A percentile compares a stretch with the other conserved stretches of the same genome.
phyloP scores from a whole-genome alignment of 2,113 vertebrate species.

The Sprattus sprattus region DNA sequence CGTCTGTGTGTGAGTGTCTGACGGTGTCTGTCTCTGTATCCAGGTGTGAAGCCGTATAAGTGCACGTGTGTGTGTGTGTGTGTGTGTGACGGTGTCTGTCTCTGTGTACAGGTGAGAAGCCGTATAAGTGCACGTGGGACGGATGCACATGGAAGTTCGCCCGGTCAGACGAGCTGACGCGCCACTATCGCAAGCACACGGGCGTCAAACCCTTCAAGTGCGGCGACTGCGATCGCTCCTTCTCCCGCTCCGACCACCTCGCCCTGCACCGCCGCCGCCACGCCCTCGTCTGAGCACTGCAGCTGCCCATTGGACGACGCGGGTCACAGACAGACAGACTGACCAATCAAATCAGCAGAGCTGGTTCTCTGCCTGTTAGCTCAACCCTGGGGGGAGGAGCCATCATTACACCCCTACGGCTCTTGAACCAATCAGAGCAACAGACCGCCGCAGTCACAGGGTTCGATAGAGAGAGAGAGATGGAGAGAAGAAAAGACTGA shows the following conservation, averaged over 20 bases:
- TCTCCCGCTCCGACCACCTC: constrained; percentile 85
- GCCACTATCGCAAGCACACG: constrained; percentile 58
- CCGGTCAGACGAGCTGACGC: constrained; percentile 74
- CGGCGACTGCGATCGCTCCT: constrained; percentile 87
- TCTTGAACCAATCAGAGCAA: constrained; percentile 9
- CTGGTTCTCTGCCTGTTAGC: constrained; percentile 25
- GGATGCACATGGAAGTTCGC: constrained; percentile 89
- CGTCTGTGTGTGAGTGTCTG: no score
- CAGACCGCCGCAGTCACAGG: background rate
- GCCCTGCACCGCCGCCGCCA: constrained; percentile 86
- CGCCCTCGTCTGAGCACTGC: constrained; percentile 59
- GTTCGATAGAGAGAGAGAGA: constrained; percentile 17
- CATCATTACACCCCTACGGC: background rate
- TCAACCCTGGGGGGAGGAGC: constrained; percentile 18
- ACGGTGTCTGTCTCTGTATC: no score
- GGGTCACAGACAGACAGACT: background rate
- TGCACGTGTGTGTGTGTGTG: background rate
- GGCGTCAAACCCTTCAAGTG: constrained; percentile 89
- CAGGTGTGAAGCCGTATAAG: no score
- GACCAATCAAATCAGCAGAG: constrained; percentile 27
- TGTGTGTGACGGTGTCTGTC: background rate
- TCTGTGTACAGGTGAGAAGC: constrained; percentile 78
- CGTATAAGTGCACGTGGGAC: constrained; percentile 88
- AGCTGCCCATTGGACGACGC: constrained; percentile 29
- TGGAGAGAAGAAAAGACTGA: background rate